These are phyloP conservation scores for Mythimna impura DNA, from an alignment of 2,888 invertebrate species.

Conservation along the genomic window DNA sequence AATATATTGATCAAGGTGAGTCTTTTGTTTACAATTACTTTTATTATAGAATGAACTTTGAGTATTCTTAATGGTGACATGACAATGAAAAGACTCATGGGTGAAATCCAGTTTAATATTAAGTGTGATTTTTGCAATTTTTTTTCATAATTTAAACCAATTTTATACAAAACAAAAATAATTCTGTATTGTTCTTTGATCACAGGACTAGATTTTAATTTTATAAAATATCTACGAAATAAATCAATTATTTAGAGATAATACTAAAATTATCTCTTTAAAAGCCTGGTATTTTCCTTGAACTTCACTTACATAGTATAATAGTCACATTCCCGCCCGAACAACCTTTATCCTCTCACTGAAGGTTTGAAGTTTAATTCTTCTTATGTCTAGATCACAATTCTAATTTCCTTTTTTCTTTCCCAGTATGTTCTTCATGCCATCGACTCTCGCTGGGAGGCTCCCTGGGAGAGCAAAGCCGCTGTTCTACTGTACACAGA, in stretches of 20 bases:
- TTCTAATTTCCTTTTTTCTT: conserved; percentile 4
- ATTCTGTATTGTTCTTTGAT: background rate
- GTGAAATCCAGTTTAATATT: background rate
- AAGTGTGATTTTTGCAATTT: background rate
- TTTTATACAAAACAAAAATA: background rate
- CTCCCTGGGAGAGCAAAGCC: conserved; percentile 99
- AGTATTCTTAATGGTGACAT: background rate
- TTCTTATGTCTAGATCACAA: conserved; percentile 4
- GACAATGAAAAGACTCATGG: background rate
- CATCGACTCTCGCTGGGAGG: conserved; percentile 97
- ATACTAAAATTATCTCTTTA: conserved; percentile 72
- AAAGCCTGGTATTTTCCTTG: conserved; percentile 68
- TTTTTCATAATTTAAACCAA: background rate
- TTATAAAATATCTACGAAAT: conserved; percentile 56
- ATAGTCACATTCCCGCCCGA: conserved; percentile 63
- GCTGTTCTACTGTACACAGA: conserved; percentile 99
- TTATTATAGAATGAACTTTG: background rate
- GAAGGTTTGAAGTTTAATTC: conserved; percentile 52
- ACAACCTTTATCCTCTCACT: conserved; percentile 67
- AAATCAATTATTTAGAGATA: conserved; percentile 68
- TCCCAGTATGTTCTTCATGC: conserved; percentile 92
- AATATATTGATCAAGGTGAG: conserved; percentile 97
- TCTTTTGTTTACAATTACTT: conserved; percentile 7
- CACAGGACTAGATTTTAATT: conserved; percentile 55
- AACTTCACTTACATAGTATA: conserved; percentile 73